Percentiles rank a stretch among this genome's conserved stretches.
Evolutionary conservation across 2,888 invertebrate genomes (phyloP).

Genomic region (Pristionchus japonicus): DNA sequence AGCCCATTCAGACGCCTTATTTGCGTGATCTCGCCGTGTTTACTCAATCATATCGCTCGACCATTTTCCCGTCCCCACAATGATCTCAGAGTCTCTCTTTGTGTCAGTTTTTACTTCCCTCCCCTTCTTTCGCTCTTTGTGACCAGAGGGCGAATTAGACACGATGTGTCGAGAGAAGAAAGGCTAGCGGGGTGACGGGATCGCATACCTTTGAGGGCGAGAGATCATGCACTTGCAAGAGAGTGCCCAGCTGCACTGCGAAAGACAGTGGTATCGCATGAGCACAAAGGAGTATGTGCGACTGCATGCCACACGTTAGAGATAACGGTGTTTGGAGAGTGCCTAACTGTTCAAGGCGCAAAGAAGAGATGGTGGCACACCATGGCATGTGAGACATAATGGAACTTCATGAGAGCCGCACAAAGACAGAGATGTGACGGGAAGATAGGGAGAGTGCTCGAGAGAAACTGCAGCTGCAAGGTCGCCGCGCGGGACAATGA

Average conservation of each 20-base stretch:
- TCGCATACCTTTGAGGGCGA: neutral
- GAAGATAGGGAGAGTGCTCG: neutral
- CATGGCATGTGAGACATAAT: too few species aligned
- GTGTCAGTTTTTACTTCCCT: neutral
- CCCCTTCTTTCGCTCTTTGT: neutral
- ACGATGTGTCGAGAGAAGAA: neutral
- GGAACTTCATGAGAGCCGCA: neutral
- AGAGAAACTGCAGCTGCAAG: neutral
- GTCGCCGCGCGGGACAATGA: neutral
- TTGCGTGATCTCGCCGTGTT: neutral
- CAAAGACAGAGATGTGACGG: neutral
- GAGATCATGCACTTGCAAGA: too few species aligned
- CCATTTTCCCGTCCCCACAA: neutral
- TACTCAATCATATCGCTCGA: neutral
- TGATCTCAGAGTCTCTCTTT: too few species aligned
- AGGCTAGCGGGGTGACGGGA: neutral
- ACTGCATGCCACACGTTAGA: too few species aligned
- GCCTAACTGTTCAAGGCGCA: too few species aligned
- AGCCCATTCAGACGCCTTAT: too few species aligned
- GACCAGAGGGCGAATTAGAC: neutral
- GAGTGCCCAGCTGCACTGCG: too few species aligned
- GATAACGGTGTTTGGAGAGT: too few species aligned
- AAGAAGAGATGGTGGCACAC: too few species aligned
- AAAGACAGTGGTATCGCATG: too few species aligned
- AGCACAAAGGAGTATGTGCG: too few species aligned